phyloP scores from a whole-genome alignment of 2,888 invertebrate species.

The Alitta virens region DNA sequence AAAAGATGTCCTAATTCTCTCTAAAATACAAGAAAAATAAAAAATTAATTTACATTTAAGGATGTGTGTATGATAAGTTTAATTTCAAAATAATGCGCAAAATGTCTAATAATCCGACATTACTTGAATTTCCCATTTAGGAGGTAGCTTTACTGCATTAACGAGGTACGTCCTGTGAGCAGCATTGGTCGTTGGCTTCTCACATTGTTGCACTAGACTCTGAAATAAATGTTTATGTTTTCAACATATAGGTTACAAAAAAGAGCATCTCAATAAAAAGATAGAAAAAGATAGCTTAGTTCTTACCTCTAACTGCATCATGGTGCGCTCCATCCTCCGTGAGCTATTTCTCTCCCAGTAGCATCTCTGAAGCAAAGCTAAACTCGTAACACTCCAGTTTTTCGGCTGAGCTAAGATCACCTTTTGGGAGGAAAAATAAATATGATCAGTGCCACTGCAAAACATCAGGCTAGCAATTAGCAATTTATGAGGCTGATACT shows the following conservation, averaged over 20 bases:
- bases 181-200: neutral
- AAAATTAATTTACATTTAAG: constrained; percentile 12
- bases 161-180: neutral
- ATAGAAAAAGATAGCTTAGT: too few species aligned
- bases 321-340: constrained; percentile 82
- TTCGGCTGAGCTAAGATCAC: constrained; percentile 66
- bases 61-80: neutral
- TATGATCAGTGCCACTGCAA: too few species aligned
- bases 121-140: constrained; percentile 1
- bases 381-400: constrained; percentile 75
- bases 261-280: too few species aligned
- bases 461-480: too few species aligned
- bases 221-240: too few species aligned
- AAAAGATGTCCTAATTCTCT: constrained; percentile 76
- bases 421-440: constrained; percentile 37
- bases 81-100: neutral
- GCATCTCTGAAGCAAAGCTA: constrained; percentile 74
- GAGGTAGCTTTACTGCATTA: neutral
- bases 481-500: constrained; percentile 23
- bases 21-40: constrained; percentile 33
- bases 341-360: constrained; percentile 74
- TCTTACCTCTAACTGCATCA: constrained; percentile 81
- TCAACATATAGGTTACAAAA: too few species aligned
- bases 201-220: neutral
- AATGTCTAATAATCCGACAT: neutral